Evolutionary conservation across 2,113 vertebrate species (phyloP).

Genomic region (Rhabdomys dilectus): DNA sequence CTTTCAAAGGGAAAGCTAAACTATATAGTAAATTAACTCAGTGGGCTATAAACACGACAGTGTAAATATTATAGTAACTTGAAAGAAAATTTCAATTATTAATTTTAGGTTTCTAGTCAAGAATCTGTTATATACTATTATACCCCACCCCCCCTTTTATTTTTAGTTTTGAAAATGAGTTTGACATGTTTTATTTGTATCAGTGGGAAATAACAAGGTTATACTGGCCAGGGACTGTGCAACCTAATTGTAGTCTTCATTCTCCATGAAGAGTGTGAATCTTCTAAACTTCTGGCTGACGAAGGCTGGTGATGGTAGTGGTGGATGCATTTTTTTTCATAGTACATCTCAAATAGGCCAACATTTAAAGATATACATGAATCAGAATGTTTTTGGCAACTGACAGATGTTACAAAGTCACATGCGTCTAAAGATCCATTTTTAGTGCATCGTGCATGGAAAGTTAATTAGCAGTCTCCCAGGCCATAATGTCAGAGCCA

Average conservation of each 20-base stretch:
- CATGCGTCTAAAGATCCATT: not conserved
- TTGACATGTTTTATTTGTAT: not conserved
- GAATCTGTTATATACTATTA: not conserved
- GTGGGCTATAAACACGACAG: not conserved
- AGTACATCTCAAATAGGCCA: not conserved
- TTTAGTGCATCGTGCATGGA: not conserved
- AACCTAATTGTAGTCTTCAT: not conserved
- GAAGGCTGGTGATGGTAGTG: not conserved
- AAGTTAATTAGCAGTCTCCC: not conserved
- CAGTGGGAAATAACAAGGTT: no score
- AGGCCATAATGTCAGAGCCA: not conserved
- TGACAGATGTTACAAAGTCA: not conserved
- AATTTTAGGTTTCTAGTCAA: not conserved
- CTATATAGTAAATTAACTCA: not conserved
- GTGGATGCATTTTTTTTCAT: not conserved
- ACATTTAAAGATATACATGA: not conserved
- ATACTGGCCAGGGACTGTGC: not conserved
- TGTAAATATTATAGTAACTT: not conserved
- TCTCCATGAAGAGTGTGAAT: not conserved
- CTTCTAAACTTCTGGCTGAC: not conserved
- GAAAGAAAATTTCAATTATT: constrained; percentile 37
- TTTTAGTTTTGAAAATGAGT: constrained; percentile 12
- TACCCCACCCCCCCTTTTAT: no score
- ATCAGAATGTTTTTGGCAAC: not conserved
- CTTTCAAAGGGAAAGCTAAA: constrained; percentile 42